Evolutionary conservation across 2,113 vertebrate genomes (phyloP).

Genomic region (Microtus oregoni): DNA sequence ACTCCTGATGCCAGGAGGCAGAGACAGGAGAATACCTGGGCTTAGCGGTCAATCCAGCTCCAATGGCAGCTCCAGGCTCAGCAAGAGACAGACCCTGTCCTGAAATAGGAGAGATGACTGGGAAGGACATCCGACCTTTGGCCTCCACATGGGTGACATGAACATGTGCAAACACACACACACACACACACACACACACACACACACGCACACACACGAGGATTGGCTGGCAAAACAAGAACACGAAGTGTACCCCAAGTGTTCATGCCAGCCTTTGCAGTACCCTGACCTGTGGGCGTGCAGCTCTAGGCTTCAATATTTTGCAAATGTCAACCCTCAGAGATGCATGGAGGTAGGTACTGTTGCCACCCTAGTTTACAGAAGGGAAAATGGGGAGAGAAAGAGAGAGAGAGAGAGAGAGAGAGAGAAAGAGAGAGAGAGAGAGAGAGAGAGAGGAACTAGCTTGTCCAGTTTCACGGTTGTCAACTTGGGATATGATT

Average conservation of each 20-base stretch:
- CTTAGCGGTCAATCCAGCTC: background rate
- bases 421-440: no score
- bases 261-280: background rate
- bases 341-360: background rate
- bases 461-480: background rate
- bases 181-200: no score
- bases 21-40: background rate
- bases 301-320: background rate
- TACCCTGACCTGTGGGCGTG: background rate
- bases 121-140: background rate
- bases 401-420: no score
- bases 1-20: background rate
- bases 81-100: background rate
- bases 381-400: background rate
- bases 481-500: background rate
- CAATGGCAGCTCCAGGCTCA: background rate
- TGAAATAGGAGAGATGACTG: background rate
- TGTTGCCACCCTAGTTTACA: background rate
- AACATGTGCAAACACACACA: background rate
- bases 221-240: fast-evolving
- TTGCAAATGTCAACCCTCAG: background rate
- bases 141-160: background rate
- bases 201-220: background rate
- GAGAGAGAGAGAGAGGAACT: background rate
- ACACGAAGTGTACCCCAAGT: fast-evolving